phyloP scores from a whole-genome alignment of 1,140 invertebrate species.

The Anastatus disparis region DNA sequence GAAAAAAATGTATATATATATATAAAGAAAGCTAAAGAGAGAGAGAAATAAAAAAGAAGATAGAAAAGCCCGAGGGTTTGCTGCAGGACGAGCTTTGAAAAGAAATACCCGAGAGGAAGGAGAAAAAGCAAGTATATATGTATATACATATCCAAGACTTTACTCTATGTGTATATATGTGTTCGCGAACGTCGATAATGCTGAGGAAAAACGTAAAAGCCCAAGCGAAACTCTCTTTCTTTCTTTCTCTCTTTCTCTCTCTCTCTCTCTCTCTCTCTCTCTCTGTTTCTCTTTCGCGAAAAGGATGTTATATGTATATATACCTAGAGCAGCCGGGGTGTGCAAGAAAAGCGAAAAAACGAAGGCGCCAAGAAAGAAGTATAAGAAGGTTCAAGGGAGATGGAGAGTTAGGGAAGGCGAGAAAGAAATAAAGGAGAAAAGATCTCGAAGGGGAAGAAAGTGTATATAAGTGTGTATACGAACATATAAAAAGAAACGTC shows the following conservation, averaged over 20 bases:
- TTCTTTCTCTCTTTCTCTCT: neutral
- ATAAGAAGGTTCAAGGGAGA: neutral
- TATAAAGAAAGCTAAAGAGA: conserved; percentile 49
- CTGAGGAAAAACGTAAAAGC: conserved; percentile 60
- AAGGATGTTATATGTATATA: conserved; percentile 19
- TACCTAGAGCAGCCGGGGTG: neutral
- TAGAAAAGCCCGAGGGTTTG: conserved; percentile 34
- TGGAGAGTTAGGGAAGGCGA: neutral
- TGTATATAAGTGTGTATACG: too few relatives aligned
- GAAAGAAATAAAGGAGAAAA: conserved; percentile 9
- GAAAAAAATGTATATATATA: too few relatives aligned
- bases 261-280: neutral
- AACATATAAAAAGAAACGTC: too few relatives aligned
- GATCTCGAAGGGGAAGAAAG: too few relatives aligned
- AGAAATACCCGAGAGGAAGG: conserved; percentile 49
- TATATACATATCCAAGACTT: too few relatives aligned
- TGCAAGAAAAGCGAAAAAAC: neutral
- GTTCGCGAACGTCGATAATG: conserved; percentile 64
- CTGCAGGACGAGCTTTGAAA: conserved; percentile 47
- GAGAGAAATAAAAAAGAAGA: conserved; percentile 13
- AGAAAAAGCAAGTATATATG: too few relatives aligned
- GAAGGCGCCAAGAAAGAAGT: neutral
- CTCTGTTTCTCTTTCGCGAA: conserved; percentile 20
- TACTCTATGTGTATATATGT: too few relatives aligned
- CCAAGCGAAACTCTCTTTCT: conserved; percentile 9